These are phyloP conservation scores for Drosophila merina DNA, from an alignment of 2,888 invertebrate species.

Conservation along the genomic window DNA sequence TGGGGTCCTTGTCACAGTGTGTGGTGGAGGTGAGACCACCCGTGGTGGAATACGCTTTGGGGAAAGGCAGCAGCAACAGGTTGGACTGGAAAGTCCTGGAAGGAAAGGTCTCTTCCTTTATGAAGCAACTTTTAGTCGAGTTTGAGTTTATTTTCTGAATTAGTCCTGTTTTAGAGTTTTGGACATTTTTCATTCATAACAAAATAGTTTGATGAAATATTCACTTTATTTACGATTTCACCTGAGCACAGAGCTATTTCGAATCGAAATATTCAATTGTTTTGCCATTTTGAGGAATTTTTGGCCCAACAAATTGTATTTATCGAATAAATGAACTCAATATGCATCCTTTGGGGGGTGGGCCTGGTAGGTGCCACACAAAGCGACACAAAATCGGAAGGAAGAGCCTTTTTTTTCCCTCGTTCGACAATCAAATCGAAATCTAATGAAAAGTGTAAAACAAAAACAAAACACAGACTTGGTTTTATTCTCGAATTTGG, in stretches of 20 bases:
- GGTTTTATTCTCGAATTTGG: conserved; percentile 9
- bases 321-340: conserved; percentile 2
- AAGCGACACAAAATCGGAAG: neutral
- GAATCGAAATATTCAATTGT: conserved; percentile 8
- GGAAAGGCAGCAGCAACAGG: conserved; percentile 49
- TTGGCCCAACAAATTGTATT: conserved; percentile 1
- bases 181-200: neutral
- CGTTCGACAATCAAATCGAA: conserved; percentile 26
- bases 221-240: conserved; percentile 2
- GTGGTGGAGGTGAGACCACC: conserved; percentile 26
- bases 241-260: conserved; percentile 24
- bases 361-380: neutral
- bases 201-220: neutral
- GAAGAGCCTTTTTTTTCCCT: neutral
- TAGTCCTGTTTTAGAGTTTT: neutral
- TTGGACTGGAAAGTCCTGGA: conserved; percentile 43
- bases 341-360: neutral
- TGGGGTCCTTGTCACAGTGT: conserved; percentile 2
- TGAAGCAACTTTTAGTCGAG: neutral
- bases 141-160: neutral
- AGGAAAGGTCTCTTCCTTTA: neutral
- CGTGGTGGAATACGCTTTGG: conserved; percentile 35
- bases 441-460: conserved; percentile 26
- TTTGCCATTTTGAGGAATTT: conserved; percentile 3
- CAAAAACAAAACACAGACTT: conserved; percentile 8